Percentiles rank a stretch among this genome's conserved stretches.
Evolutionary conservation across 2,888 invertebrate genomes (phyloP).

Genomic region (Ormyrus labotus): DNA sequence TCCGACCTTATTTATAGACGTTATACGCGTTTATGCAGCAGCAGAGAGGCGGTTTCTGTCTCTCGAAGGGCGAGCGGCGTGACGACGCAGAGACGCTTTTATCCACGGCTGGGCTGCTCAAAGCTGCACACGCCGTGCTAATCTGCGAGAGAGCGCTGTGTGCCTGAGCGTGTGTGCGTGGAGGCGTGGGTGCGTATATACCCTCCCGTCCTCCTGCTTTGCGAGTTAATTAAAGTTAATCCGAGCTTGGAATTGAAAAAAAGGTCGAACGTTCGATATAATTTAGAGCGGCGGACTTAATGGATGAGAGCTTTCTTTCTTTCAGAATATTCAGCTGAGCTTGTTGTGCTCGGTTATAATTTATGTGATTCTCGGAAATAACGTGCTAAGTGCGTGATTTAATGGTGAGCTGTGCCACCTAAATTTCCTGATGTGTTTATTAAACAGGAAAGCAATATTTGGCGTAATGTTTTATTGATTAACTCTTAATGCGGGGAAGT

Average conservation of each 20-base stretch:
- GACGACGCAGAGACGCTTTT: slow-evolving; percentile 36
- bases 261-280: slow-evolving; percentile 25
- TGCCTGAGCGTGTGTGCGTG: background rate
- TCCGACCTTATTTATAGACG: slow-evolving; percentile 55
- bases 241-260: slow-evolving; percentile 23
- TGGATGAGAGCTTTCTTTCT: background rate
- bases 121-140: slow-evolving; percentile 25
- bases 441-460: background rate
- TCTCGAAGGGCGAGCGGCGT: background rate
- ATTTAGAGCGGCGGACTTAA: slow-evolving; percentile 20
- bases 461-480: background rate
- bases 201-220: background rate
- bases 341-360: slow-evolving; percentile 5
- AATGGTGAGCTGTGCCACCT: background rate
- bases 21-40: slow-evolving; percentile 33
- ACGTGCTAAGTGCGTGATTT: slow-evolving; percentile 24
- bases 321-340: slow-evolving; percentile 9
- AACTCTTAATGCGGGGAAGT: too few relatives aligned
- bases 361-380: slow-evolving; percentile 27
- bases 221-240: slow-evolving; percentile 55
- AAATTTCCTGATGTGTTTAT: too few relatives aligned
- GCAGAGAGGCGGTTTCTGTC: background rate
- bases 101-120: slow-evolving; percentile 42
- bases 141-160: background rate
- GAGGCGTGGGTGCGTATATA: background rate